A percentile compares a stretch with the other conserved stretches of the same genome.
These are phyloP conservation scores for Apodemus speciosus DNA, from an alignment of 2,113 vertebrate species.

Conservation along the genomic window DNA sequence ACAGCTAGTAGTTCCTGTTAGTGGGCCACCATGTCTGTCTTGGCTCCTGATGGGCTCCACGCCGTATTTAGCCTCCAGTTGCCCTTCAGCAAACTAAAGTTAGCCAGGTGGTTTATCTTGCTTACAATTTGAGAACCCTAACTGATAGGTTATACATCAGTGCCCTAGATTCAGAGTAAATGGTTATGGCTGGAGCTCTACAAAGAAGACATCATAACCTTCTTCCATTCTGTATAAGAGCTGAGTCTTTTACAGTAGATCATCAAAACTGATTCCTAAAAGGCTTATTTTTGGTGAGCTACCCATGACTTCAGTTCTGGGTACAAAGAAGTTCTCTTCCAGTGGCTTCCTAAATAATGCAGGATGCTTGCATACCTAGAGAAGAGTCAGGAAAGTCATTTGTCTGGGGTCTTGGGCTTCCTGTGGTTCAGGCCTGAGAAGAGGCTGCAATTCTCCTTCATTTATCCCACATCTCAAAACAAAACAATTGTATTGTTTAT, in stretches of 20 bases:
- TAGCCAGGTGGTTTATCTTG: constrained; percentile 31
- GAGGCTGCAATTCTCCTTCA: not conserved
- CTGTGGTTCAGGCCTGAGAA: not conserved
- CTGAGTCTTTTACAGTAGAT: constrained; percentile 8
- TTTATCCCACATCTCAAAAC: not conserved
- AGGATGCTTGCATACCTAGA: not conserved
- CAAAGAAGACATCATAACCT: constrained; percentile 1
- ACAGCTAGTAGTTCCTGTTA: not conserved
- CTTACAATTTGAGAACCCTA: not conserved
- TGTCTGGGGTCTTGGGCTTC: not conserved
- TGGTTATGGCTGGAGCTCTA: not conserved
- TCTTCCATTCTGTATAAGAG: not conserved
- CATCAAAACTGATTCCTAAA: constrained; percentile 5
- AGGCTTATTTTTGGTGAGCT: not conserved
- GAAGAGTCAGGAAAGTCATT: not conserved
- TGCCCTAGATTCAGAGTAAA: constrained; percentile 40
- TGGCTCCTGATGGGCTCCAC: not conserved
- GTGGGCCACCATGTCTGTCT: not conserved
- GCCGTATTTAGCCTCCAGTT: not conserved
- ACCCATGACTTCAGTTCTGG: not conserved
- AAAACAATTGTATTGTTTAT: not conserved
- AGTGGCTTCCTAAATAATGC: not conserved
- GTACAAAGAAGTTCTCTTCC: not conserved
- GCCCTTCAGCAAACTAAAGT: not conserved
- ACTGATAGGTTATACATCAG: not conserved